Evolutionary conservation across 1,140 invertebrate genomes (phyloP).

Genomic region (Atta cephalotes): DNA sequence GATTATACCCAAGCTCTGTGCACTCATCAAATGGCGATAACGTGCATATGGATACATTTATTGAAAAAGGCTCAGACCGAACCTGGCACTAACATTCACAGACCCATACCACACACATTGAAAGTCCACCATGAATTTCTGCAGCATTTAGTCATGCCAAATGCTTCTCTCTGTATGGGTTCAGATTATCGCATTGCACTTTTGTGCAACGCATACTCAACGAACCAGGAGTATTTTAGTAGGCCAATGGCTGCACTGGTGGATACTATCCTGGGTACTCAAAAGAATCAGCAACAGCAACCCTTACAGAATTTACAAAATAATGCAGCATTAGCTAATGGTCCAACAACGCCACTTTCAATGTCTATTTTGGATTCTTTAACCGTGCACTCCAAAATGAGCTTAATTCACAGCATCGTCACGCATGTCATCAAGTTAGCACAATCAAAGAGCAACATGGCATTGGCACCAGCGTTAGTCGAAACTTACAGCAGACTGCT

Average conservation of each 20-base stretch:
- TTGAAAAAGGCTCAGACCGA: constrained; percentile 96
- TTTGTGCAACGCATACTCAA: constrained; percentile 97
- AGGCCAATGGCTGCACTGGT: constrained; percentile 95
- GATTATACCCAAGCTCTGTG: constrained; percentile 95
- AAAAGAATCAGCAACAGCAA: constrained; percentile 88
- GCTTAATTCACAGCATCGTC: constrained; percentile 97
- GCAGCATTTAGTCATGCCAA: constrained; percentile 92
- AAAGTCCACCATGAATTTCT: constrained; percentile 96
- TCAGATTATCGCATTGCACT: constrained; percentile 96
- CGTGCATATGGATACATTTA: constrained; percentile 98
- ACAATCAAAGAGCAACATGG: constrained; percentile 93
- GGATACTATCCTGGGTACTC: constrained; percentile 94
- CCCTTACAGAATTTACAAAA: constrained; percentile 84
- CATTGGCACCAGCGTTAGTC: constrained; percentile 95
- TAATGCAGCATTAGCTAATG: constrained; percentile 85
- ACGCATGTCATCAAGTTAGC: constrained; percentile 95
- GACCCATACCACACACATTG: constrained; percentile 93
- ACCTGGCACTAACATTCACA: constrained; percentile 90
- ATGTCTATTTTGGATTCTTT: constrained; percentile 98
- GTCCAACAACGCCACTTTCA: constrained; percentile 94
- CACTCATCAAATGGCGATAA: constrained; percentile 96
- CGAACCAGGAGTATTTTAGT: constrained; percentile 94
- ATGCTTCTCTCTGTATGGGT: constrained; percentile 90
- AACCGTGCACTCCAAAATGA: constrained; percentile 99
- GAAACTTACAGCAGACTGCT: constrained; percentile 97